Conservation (phyloP, 2,888 invertebrate species). For the Charanyca ferruginea region DNA sequence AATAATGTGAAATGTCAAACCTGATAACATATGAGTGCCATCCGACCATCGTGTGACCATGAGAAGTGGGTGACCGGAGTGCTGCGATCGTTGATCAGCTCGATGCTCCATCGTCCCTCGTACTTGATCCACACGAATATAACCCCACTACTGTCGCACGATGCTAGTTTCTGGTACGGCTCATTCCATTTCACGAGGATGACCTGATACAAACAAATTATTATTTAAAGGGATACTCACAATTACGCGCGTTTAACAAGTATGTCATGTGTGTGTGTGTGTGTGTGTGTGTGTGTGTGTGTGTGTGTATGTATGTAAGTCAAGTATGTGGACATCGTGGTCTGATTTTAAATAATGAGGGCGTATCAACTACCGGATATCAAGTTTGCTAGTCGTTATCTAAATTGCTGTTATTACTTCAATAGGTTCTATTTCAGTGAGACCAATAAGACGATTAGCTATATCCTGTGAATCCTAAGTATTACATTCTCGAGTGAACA, state of each 20-base stretch:
- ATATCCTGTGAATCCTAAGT: not conserved
- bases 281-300: too few species aligned
- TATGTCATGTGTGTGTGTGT: too few species aligned
- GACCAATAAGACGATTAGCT: not conserved
- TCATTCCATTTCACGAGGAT: slow-evolving; percentile 99
- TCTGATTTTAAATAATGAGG: slow-evolving; percentile 29
- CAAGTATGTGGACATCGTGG: slow-evolving; percentile 23
- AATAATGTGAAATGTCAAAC: slow-evolving; percentile 78
- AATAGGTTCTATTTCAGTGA: too few species aligned
- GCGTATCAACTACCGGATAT: slow-evolving; percentile 18
- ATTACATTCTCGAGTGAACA: too few species aligned
- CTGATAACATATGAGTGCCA: slow-evolving; percentile 99
- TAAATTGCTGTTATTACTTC: not conserved
- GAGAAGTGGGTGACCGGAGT: slow-evolving; percentile 99
- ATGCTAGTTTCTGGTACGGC: slow-evolving; percentile 99
- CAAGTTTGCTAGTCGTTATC: slow-evolving; percentile 1
- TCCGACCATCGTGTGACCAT: slow-evolving; percentile 99
- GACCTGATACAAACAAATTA: slow-evolving; percentile 90
- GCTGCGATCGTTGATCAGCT: slow-evolving; percentile 99
- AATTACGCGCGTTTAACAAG: too few species aligned
- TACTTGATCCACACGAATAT: slow-evolving; percentile 99
- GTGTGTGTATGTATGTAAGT: too few species aligned
- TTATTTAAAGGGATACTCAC: slow-evolving; percentile 6
- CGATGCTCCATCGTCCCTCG: slow-evolving; percentile 99
- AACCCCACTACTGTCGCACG: slow-evolving; percentile 99